These are phyloP conservation scores for Drosophila suboccidentalis DNA, from an alignment of 2,888 invertebrate species.

Conservation along the genomic window DNA sequence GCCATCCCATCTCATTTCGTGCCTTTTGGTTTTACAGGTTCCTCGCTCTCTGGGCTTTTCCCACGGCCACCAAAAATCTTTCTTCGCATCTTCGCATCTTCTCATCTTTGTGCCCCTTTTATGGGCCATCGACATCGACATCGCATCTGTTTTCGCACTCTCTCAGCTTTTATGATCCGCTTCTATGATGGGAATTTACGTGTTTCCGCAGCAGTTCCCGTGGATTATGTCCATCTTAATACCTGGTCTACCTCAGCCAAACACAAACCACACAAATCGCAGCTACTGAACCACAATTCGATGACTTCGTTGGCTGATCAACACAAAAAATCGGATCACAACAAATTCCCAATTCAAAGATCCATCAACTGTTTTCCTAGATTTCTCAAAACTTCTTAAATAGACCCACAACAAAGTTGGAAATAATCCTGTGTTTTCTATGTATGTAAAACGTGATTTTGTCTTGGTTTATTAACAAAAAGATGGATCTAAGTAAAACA, in stretches of 20 bases:
- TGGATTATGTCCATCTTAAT: conserved; percentile 31
- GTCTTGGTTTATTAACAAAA: no score
- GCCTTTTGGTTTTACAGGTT: conserved; percentile 29
- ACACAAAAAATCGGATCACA: conserved; percentile 3
- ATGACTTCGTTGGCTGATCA: conserved; percentile 16
- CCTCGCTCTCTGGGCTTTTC: conserved; percentile 61
- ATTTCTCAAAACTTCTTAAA: background rate
- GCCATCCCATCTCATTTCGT: background rate
- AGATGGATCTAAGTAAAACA: no score
- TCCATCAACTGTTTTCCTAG: conserved; percentile 1
- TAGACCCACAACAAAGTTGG: conserved; percentile 6
- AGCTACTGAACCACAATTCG: conserved; percentile 7
- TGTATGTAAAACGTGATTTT: background rate
- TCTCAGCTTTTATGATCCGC: conserved; percentile 22
- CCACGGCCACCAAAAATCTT: conserved; percentile 61
- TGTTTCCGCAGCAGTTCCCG: conserved; percentile 26
- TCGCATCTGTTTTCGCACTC: conserved; percentile 60
- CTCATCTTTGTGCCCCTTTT: conserved; percentile 66
- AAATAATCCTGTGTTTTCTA: background rate
- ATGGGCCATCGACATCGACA: conserved; percentile 41
- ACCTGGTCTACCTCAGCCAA: conserved; percentile 6
- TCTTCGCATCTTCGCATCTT: no score
- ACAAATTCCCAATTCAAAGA: background rate
- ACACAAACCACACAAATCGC: background rate
- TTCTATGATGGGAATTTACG: conserved; percentile 69